Conservation (phyloP, 2,113 vertebrate genomes). For the Ceyx melanurus region DNA sequence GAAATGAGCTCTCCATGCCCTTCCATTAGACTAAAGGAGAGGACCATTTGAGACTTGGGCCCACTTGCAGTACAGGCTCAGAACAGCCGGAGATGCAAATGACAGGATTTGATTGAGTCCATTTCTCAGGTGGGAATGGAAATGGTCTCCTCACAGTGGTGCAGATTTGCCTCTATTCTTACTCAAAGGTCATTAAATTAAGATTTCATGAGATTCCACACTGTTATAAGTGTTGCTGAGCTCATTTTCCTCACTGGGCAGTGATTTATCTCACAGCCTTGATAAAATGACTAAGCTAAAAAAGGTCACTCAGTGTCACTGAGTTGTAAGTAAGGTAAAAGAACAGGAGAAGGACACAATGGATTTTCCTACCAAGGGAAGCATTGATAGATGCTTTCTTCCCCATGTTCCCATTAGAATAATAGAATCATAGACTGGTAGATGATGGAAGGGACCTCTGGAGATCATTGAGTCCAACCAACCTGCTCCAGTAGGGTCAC, state of each 20-base stretch:
- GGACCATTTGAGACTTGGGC: neutral
- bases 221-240: conserved; percentile 50
- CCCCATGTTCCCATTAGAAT: neutral
- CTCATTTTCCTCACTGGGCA: neutral
- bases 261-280: conserved; percentile 41
- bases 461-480: too few relatives aligned
- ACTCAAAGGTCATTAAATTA: conserved; percentile 44
- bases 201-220: conserved; percentile 54
- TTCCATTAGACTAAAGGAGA: neutral
- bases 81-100: neutral
- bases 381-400: conserved; percentile 17
- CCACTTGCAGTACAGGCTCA: neutral
- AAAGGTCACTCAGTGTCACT: conserved; percentile 12
- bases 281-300: conserved; percentile 46
- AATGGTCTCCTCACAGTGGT: neutral
- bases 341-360: neutral
- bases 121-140: neutral
- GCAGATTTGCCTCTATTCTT: conserved; percentile 27
- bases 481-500: too few relatives aligned
- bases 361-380: conserved; percentile 29
- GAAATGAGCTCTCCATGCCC: neutral
- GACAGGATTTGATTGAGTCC: neutral
- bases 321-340: conserved; percentile 3
- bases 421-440: too few relatives aligned
- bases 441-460: too few relatives aligned